Conservation (phyloP, 2,113 vertebrate species). For the Atrichornis clamosus region DNA sequence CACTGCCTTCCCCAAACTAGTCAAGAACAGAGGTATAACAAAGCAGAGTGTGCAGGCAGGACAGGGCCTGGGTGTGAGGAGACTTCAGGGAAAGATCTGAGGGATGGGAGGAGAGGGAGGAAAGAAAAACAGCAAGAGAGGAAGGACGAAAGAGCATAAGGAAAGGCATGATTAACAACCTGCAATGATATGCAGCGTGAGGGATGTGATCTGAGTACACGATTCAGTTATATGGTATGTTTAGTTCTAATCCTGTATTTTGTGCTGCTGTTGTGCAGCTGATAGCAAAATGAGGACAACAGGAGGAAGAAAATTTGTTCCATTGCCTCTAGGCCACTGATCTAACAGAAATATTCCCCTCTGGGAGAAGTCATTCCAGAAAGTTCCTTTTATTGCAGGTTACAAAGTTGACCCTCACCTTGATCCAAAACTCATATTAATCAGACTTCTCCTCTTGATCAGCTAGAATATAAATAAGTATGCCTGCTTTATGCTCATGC, state of each 20-base stretch:
- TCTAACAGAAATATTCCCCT: background rate
- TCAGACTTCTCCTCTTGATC: slow-evolving; percentile 21
- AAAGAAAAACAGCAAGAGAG: background rate
- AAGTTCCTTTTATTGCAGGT: slow-evolving; percentile 27
- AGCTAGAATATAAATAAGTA: slow-evolving; percentile 22
- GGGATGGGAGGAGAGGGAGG: background rate
- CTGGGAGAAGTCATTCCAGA: background rate
- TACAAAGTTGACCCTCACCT: slow-evolving; percentile 6
- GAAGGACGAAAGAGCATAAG: background rate
- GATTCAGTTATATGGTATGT: background rate
- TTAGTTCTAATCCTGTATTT: background rate
- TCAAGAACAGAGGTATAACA: background rate
- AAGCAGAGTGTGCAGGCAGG: background rate
- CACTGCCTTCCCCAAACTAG: background rate
- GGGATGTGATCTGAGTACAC: background rate
- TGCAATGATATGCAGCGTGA: background rate
- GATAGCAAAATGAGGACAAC: slow-evolving; percentile 36
- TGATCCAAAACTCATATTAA: slow-evolving; percentile 45
- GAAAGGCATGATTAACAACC: background rate
- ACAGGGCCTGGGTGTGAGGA: background rate
- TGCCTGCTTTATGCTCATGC: background rate
- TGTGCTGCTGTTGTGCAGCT: slow-evolving; percentile 10
- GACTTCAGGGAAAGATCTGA: background rate
- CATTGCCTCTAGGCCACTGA: slow-evolving; percentile 30
- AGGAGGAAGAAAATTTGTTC: slow-evolving; percentile 12